These are phyloP conservation scores for Brotula barbata DNA, from an alignment of 2,797 vertebrate species.

Conservation along the genomic window DNA sequence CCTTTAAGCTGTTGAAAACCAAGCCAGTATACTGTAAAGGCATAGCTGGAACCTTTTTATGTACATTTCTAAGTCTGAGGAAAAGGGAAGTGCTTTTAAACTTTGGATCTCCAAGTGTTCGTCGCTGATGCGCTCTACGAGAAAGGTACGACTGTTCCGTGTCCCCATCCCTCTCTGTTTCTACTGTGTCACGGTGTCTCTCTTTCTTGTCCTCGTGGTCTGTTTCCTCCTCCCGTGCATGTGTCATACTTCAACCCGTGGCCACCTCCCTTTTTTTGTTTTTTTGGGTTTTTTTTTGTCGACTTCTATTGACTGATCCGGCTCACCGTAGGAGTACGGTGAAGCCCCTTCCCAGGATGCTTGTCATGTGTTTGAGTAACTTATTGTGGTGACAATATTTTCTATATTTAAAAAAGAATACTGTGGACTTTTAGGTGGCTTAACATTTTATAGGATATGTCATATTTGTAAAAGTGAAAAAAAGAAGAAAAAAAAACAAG, in stretches of 20 bases:
- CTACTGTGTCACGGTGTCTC: constrained; percentile 68
- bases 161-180: constrained; percentile 73
- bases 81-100: constrained; percentile 58
- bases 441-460: constrained; percentile 92
- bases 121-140: constrained; percentile 58
- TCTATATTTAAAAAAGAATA: constrained; percentile 79
- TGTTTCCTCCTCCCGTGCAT: constrained; percentile 65
- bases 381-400: constrained; percentile 84
- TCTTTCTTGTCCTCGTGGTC: constrained; percentile 66
- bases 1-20: constrained; percentile 77
- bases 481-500: constrained; percentile 50
- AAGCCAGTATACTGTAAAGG: constrained; percentile 67
- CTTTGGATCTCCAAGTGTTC: constrained; percentile 52
- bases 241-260: constrained; percentile 63
- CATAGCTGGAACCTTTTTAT: constrained; percentile 60
- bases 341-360: constrained; percentile 70
- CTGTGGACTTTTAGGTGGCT: constrained; percentile 85
- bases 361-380: constrained; percentile 83
- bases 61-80: constrained; percentile 1
- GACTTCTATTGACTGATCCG: constrained; percentile 62
- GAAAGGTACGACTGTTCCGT: constrained; percentile 62
- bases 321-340: constrained; percentile 70
- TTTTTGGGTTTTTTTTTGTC: constrained; percentile 53
- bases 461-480: constrained; percentile 89
- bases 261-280: neutral